Evolutionary conservation across 2,113 vertebrate genomes (phyloP).

Genomic region (Marmota flaviventris): DNA sequence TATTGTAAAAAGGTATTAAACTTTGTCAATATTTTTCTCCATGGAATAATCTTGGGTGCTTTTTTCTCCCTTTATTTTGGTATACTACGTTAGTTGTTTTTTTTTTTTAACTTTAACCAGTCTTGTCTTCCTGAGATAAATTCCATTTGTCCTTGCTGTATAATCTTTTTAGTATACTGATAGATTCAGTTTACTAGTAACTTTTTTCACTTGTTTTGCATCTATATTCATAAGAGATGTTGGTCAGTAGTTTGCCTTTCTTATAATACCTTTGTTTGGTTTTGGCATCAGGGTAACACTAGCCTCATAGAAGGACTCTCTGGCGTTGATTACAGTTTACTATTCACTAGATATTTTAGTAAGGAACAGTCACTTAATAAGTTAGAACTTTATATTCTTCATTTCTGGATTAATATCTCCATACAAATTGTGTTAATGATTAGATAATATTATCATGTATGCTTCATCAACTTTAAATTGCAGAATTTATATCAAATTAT

Average conservation of each 20-base stretch:
- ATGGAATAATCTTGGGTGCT: not conserved
- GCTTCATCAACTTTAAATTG: not conserved
- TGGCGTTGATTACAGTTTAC: constrained; percentile 21
- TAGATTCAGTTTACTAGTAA: not conserved
- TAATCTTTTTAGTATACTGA: not conserved
- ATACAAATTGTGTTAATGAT: not conserved
- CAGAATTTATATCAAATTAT: not conserved
- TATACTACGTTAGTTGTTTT: not conserved
- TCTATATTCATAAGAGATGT: not conserved
- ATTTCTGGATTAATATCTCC: not conserved
- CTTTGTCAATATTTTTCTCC: not conserved
- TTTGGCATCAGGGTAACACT: not conserved
- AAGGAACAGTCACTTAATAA: not conserved
- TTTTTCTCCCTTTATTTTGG: not conserved
- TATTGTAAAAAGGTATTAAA: not conserved
- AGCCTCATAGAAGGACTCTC: not conserved
- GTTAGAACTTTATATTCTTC: not conserved
- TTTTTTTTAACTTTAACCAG: not conserved
- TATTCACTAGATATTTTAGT: not conserved
- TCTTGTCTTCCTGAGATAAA: not conserved
- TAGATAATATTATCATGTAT: constrained; percentile 3
- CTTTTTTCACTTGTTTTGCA: not conserved
- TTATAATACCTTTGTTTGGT: not conserved
- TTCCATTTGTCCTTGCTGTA: not conserved
- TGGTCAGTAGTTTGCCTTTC: not conserved